Conservation (phyloP, 2,888 invertebrate genomes). For the Oeneis ivallda region DNA sequence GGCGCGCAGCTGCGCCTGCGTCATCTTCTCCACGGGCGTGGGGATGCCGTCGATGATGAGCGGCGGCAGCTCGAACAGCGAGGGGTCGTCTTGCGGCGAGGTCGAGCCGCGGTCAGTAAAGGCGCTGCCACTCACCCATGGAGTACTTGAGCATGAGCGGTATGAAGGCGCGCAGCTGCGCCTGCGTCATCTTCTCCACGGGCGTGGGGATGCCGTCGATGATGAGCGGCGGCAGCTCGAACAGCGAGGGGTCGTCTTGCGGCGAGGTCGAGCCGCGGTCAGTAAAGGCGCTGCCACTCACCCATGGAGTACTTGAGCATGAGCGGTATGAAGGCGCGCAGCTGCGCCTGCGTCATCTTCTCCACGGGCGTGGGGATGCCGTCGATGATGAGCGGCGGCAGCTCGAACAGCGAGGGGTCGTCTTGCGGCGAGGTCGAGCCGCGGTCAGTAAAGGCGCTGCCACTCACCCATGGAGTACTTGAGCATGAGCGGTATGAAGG, state of each 20-base stretch:
- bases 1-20: constrained; percentile 96
- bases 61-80: constrained; percentile 96
- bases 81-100: constrained; percentile 96
- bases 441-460: not conserved
- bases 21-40: constrained; percentile 99
- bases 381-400: constrained; percentile 97
- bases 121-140: constrained; percentile 83
- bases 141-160: constrained; percentile 99
- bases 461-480: constrained; percentile 94
- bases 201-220: constrained; percentile 99
- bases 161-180: constrained; percentile 97
- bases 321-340: constrained; percentile 97
- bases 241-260: constrained; percentile 95
- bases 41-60: constrained; percentile 98
- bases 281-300: constrained; percentile 44
- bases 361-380: constrained; percentile 99
- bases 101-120: constrained; percentile 59
- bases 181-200: constrained; percentile 99
- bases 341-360: constrained; percentile 99
- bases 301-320: constrained; percentile 99
- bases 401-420: constrained; percentile 95
- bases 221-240: constrained; percentile 97
- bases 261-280: too few relatives aligned
- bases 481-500: constrained; percentile 98
- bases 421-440: constrained; percentile 82